Evolutionary conservation across 2,888 invertebrate genomes (phyloP).

Genomic region (Acanthacorydalis orientalis): DNA sequence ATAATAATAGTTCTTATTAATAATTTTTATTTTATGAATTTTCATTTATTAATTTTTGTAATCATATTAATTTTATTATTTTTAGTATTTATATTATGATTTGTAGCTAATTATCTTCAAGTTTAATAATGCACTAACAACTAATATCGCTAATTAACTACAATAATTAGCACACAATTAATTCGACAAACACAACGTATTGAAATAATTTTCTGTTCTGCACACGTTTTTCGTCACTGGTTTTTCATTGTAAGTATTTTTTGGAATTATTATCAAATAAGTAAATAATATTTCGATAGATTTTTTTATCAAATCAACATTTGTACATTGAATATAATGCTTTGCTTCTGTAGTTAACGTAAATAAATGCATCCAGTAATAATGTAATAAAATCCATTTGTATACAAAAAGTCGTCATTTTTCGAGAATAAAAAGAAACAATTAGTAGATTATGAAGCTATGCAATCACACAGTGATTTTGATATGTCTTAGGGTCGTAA

Average conservation of each 20-base stretch:
- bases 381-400: no score
- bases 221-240: background rate
- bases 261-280: background rate
- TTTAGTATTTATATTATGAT: conserved; percentile 1
- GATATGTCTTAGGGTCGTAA: conserved; percentile 22
- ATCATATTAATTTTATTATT: background rate
- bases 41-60: background rate
- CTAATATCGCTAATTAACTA: background rate
- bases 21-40: background rate
- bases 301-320: no score
- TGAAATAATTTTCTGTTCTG: conserved; percentile 6
- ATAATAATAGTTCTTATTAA: no score
- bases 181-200: background rate
- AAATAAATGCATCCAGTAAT: no score
- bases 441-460: no score
- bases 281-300: no score
- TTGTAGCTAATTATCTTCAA: background rate
- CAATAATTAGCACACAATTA: background rate
- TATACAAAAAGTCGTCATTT: background rate
- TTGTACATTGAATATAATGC: no score
- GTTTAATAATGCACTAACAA: conserved; percentile 1
- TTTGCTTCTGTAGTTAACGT: no score
- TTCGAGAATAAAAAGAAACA: background rate
- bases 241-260: conserved; percentile 4
- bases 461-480: no score